Percentiles rank a stretch among this genome's conserved stretches.
Evolutionary conservation across 2,888 invertebrate species (phyloP).

Genomic region (Phyto melanocephala): DNA sequence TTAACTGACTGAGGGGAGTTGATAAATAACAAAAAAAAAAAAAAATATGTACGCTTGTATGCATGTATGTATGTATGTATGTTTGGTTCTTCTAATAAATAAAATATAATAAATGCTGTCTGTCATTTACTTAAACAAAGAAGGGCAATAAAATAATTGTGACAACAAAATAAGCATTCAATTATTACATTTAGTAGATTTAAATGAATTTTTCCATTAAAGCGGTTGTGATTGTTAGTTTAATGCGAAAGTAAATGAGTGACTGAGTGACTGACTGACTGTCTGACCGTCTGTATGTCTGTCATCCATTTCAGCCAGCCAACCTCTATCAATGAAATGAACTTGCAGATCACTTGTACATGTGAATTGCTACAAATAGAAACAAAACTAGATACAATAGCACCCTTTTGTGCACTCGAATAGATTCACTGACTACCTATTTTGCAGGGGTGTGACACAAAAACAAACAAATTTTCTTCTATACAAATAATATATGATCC

Average conservation of each 20-base stretch:
- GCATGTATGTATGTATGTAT: background rate
- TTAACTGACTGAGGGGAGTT: background rate
- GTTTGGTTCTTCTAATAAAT: background rate
- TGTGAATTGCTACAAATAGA: constrained; percentile 10
- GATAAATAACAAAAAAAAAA: background rate
- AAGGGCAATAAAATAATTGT: constrained; percentile 79
- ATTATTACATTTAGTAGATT: constrained; percentile 73
- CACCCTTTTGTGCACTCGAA: constrained; percentile 4
- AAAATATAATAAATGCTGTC: constrained; percentile 65
- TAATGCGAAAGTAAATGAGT: constrained; percentile 42
- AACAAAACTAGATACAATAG: background rate
- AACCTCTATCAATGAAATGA: constrained; percentile 4
- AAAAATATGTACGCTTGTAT: background rate
- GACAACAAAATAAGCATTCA: constrained; percentile 78
- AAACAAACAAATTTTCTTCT: constrained; percentile 45
- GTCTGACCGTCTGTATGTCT: too few species aligned
- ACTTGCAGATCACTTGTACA: background rate
- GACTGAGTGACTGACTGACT: background rate
- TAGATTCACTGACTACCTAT: constrained; percentile 21
- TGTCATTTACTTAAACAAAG: constrained; percentile 58
- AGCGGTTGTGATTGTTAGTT: constrained; percentile 27
- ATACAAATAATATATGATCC: constrained; percentile 44
- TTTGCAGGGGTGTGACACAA: constrained; percentile 50
- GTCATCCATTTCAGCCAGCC: background rate
- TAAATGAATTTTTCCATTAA: constrained; percentile 27